Evolutionary conservation across 1,140 invertebrate species (phyloP), one percentile per base, ranked within the genome.

Genomic region (Teleogryllus occipitalis): DNA sequence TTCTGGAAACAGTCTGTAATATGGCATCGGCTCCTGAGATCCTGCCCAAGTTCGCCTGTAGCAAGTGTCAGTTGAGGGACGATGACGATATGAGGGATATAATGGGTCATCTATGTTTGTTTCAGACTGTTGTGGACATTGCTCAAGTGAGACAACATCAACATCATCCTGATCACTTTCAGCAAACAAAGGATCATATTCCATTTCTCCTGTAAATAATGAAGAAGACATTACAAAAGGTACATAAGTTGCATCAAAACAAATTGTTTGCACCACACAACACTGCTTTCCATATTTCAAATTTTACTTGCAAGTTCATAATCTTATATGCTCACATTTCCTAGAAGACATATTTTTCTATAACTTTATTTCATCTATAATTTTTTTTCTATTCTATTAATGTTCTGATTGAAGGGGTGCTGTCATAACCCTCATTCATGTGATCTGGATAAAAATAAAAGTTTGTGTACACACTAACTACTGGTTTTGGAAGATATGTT

Each of bases 121-220:
- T 65, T 78, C 78, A 10, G 78, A 39, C 22, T 39, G 27, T 14
- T 21, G 65, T 0, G 54, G 78, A 46, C 27, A 78, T 21, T 78
- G 78, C 27, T 77, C 79, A 27, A 80, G 46, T 22, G 79, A 54
- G 21, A 82, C 82, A 81, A 86, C 82, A 74, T 88, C 86, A 74
- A 84, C 84, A 72, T 87, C 87, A 81, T 88, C 87, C 15, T 87
- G 85, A 81, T 88, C 88, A 81, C 87, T 87, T 75, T 87, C 87
- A 27, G 87, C 88, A 83, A 89, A 89, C 80, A 89, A 83, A 80
- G 87, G 87, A 39, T 88, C 88, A 81, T 86, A 87, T 77, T 89
- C 87, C 84, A 88, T 87, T 81, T 89, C 87, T 79, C 86, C 83
- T 83, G 78, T 10, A 76, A 74, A 76, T 39, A 65, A 12, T 65